A percentile compares a stretch with the other conserved stretches of the same genome.
Evolutionary conservation across 2,113 vertebrate species (phyloP).

Genomic region (Leptocoma aspasia): DNA sequence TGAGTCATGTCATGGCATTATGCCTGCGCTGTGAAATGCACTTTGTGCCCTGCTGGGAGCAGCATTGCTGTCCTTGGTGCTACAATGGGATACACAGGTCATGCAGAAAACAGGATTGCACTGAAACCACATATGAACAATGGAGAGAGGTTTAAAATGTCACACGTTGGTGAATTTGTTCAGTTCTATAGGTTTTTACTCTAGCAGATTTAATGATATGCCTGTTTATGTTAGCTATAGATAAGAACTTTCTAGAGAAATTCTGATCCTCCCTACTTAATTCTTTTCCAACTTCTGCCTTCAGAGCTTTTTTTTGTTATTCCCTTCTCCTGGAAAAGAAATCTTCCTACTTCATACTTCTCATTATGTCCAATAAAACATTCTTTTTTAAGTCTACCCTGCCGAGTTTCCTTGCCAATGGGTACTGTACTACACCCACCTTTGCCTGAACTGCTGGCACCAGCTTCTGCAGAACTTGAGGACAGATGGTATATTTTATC

Average conservation of each 20-base stretch:
- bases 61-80: neutral
- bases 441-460: slow-evolving; percentile 43
- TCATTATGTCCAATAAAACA: neutral
- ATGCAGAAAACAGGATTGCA: neutral
- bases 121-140: rapidly evolving
- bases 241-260: neutral
- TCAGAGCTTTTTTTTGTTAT: neutral
- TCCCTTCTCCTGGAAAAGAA: neutral
- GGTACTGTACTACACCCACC: slow-evolving; percentile 24
- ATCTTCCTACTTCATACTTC: neutral
- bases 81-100: neutral
- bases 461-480: slow-evolving; percentile 6
- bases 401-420: slow-evolving; percentile 9
- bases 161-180: neutral
- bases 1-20: neutral
- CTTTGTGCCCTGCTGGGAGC: neutral
- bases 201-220: neutral
- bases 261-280: neutral
- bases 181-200: neutral
- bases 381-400: neutral
- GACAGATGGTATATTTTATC: slow-evolving; percentile 47
- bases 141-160: neutral
- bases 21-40: neutral
- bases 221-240: neutral
- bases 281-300: neutral